Base-by-base conservation (phyloP, 2,113 vertebrate genomes). In the Eretmochelys imbricata region DNA sequence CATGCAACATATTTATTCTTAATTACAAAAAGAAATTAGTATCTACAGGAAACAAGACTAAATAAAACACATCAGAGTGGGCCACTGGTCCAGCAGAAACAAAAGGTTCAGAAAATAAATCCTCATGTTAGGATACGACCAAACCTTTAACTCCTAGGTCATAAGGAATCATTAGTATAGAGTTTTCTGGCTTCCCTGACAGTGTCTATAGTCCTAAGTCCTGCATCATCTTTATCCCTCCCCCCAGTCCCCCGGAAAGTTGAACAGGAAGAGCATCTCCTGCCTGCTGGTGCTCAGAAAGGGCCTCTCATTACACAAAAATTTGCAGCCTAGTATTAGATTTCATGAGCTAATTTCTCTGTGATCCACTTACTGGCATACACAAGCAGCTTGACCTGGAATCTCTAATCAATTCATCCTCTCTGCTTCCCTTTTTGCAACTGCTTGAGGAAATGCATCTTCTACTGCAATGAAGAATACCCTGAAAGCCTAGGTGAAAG, bases 91-190 rank as follows among this genome's bases (percentile, higher is more conserved):
- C 76, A 85, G 76, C 5, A 75, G 57, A 51, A 48, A 14, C 8
- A 88, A 79, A 85, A 27, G 42, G 13, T 51, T 55, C 17, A 6
- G 35, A 62, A 6, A 81, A 48, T n/a, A 29, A 76, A 57, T 22
- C 13, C 9, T 2, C 16, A 4, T 46, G 22, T 42, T 17, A 10
- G 10, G 24, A 11, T 10, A 1, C 25, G 1, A 31, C 25, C 69
- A 14, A 11, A 31, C 55, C 85, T 85, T 83, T n/a, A 86, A 2
- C 3, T 69, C 1, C 2, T 53, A 51, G 59, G 25, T 80, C 59
- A 38, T 49, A 54, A 42, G 48, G 76, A 91, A 82, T 0, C 0
- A 38, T n/a, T 78, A 76, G 49, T 82, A 31, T 10, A n/a, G 22
- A 29, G 35, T 78, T 54, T 65, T 12, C 31, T 84, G 35, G 16